These are phyloP conservation scores for Anolis carolinensis DNA, from an alignment of 2,113 vertebrate species.

Conservation along the genomic window DNA sequence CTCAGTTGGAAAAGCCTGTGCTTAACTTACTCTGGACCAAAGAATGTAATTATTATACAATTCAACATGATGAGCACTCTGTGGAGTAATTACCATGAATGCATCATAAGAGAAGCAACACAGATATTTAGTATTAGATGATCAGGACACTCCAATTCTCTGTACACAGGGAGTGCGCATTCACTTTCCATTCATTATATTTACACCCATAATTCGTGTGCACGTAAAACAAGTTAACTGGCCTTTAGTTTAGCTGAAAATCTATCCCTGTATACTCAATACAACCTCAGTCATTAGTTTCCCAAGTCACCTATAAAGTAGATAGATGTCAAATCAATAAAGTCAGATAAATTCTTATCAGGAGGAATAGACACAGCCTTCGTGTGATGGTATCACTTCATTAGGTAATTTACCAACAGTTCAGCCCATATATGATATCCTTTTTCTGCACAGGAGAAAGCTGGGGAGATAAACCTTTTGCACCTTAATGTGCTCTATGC, in stretches of 20 bases:
- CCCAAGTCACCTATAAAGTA: constrained; percentile 69
- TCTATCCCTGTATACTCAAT: constrained; percentile 69
- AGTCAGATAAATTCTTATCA: constrained; percentile 75
- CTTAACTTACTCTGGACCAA: background rate
- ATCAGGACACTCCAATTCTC: constrained; percentile 54
- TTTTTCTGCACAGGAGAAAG: constrained; percentile 49
- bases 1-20: background rate
- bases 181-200: constrained; percentile 59
- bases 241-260: constrained; percentile 62
- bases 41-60: background rate
- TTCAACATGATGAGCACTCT: background rate
- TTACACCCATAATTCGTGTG: constrained; percentile 65
- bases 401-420: constrained; percentile 70
- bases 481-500: constrained; percentile 58
- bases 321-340: constrained; percentile 78
- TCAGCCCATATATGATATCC: constrained; percentile 52
- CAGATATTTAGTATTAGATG: constrained; percentile 20
- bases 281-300: constrained; percentile 68
- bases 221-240: constrained; percentile 57
- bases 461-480: constrained; percentile 47
- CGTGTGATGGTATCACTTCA: constrained; percentile 70
- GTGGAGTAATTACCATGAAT: background rate
- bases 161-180: constrained; percentile 8
- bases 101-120: background rate
- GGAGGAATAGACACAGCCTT: constrained; percentile 64